phyloP scores from a whole-genome alignment of 2,113 vertebrate species.

The Pao palembangensis region DNA sequence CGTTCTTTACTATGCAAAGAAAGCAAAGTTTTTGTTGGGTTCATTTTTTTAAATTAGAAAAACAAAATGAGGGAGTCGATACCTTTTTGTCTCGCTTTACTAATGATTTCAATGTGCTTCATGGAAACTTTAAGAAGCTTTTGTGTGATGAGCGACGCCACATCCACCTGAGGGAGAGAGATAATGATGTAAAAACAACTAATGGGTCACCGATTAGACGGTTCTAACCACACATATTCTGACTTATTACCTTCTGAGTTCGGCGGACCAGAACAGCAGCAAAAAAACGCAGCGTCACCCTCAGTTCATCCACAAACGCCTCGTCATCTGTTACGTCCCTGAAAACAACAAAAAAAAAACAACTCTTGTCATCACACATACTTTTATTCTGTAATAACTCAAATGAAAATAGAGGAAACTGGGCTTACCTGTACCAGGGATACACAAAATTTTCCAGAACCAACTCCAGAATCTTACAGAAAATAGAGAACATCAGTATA shows the following conservation, averaged over 20 bases:
- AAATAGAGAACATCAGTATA: not conserved
- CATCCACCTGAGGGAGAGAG: constrained; percentile 80
- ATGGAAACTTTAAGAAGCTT: constrained; percentile 94
- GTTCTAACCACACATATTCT: not conserved
- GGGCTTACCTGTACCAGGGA: constrained; percentile 92
- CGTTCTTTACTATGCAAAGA: constrained; percentile 80
- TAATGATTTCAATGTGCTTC: constrained; percentile 96
- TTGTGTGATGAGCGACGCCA: constrained; percentile 87
- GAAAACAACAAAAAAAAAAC: constrained; percentile 54
- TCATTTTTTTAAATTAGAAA: not conserved
- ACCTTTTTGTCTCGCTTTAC: constrained; percentile 95
- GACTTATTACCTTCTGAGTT: constrained; percentile 84
- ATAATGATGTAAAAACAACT: not conserved
- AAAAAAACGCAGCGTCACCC: constrained; percentile 87
- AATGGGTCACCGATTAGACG: not conserved
- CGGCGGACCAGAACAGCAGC: constrained; percentile 88
- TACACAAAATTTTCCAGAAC: constrained; percentile 97
- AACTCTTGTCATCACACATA: not conserved
- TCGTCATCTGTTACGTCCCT: constrained; percentile 95
- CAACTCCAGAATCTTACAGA: constrained; percentile 87
- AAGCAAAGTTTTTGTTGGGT: not conserved
- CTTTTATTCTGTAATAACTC: not conserved
- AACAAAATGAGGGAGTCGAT: constrained; percentile 13
- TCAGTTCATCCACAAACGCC: constrained; percentile 91
- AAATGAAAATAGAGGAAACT: constrained; percentile 23